Evolutionary conservation across 2,888 invertebrate species (phyloP).

Genomic region (Amblyjoppa fuscipennis): DNA sequence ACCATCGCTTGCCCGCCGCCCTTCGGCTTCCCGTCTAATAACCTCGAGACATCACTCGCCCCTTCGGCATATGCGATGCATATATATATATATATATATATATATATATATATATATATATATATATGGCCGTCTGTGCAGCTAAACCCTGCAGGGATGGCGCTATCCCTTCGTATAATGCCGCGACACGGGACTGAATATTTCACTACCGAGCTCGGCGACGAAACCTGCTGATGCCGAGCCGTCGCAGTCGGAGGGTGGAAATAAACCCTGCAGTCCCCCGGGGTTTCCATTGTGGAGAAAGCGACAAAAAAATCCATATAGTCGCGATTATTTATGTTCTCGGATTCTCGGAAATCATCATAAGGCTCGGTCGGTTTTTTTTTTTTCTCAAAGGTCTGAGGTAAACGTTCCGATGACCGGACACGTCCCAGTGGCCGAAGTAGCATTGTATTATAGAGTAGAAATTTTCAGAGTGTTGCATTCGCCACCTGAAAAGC

Average conservation of each 20-base stretch:
- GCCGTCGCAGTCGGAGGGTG: slow-evolving; percentile 20
- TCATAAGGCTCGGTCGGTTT: not conserved
- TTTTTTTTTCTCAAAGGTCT: not conserved
- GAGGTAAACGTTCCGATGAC: too few species aligned
- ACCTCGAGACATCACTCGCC: slow-evolving; percentile 28
- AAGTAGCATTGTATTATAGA: too few species aligned
- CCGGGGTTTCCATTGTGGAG: not conserved
- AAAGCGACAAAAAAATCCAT: not conserved
- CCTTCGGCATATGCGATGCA: slow-evolving; percentile 5
- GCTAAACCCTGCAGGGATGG: slow-evolving; percentile 12
- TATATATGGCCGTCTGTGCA: not conserved
- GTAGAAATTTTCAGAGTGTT: too few species aligned
- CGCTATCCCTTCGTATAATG: slow-evolving; percentile 29
- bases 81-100: not conserved
- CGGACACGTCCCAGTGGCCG: too few species aligned
- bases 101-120: not conserved
- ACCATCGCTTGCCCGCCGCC: slow-evolving; percentile 16
- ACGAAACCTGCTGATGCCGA: slow-evolving; percentile 28
- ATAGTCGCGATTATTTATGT: not conserved
- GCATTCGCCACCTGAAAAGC: too few species aligned
- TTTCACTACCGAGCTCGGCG: slow-evolving; percentile 39
- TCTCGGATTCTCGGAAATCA: not conserved
- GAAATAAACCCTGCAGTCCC: slow-evolving; percentile 6
- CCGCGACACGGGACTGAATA: slow-evolving; percentile 38
- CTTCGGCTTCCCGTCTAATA: slow-evolving; percentile 41